Evolutionary conservation across 2,797 vertebrate genomes (phyloP).

Genomic region (Thamnophis elegans): DNA sequence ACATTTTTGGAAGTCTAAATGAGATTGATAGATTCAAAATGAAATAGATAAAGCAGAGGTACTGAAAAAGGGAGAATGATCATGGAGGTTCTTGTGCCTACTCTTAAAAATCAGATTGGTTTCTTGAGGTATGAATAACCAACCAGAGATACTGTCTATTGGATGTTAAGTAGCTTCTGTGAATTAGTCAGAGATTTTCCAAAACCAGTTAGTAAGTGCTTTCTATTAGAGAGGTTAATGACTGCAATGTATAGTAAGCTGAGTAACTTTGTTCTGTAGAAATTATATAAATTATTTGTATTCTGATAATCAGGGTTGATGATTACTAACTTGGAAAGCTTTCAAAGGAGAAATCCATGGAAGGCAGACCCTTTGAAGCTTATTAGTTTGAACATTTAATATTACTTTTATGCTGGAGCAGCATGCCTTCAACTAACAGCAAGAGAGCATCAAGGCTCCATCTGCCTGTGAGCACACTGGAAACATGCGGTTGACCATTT

Average conservation of each 20-base stretch:
- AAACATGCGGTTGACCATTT: neutral
- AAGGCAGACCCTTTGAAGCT: neutral
- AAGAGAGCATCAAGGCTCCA: neutral
- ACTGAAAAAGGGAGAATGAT: neutral
- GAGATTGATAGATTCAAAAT: neutral
- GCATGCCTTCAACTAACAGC: neutral
- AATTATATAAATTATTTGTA: neutral
- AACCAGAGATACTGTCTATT: neutral
- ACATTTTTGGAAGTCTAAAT: neutral
- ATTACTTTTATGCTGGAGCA: neutral
- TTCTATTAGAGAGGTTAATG: neutral
- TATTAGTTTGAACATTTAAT: neutral
- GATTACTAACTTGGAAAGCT: neutral
- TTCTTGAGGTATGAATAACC: neutral
- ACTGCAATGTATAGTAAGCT: neutral
- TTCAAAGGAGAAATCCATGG: neutral
- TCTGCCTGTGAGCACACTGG: neutral
- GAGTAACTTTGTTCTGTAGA: neutral
- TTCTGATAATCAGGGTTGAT: neutral
- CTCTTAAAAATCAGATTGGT: neutral
- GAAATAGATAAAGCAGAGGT: neutral
- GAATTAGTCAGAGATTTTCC: neutral
- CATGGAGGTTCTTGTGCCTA: neutral
- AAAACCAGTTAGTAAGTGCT: neutral
- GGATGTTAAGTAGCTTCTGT: neutral